Conservation (phyloP, 2,797 vertebrate genomes). For the Siniperca scherzeri region DNA sequence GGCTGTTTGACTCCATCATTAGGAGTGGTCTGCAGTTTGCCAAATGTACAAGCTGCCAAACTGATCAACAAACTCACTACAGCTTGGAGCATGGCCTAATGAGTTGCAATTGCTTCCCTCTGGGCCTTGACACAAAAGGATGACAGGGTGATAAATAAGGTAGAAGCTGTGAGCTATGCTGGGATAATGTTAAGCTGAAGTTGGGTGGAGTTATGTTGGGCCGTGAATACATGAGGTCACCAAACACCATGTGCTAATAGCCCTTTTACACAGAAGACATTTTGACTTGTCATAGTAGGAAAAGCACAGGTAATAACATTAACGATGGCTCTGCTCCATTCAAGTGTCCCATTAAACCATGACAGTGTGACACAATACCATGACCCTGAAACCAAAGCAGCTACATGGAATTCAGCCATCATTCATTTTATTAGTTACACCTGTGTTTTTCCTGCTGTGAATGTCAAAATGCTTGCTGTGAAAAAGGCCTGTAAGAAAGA, state of each 20-base stretch:
- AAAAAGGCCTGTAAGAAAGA: neutral
- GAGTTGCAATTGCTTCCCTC: slow-evolving; percentile 24
- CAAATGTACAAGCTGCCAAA: slow-evolving; percentile 42
- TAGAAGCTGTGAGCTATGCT: slow-evolving; percentile 3
- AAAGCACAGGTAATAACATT: slow-evolving; percentile 5
- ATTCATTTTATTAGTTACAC: neutral
- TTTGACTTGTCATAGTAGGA: neutral
- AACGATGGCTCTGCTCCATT: neutral
- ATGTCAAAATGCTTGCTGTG: neutral
- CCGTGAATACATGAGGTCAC: neutral
- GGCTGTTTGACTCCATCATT: slow-evolving; percentile 37
- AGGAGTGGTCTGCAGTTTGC: slow-evolving; percentile 22
- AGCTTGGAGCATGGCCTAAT: slow-evolving; percentile 42
- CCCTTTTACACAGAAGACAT: neutral
- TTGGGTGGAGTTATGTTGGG: neutral
- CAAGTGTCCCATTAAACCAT: neutral
- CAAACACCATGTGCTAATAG: neutral
- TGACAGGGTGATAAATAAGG: slow-evolving; percentile 33
- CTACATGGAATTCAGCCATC: neutral
- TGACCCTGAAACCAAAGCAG: neutral
- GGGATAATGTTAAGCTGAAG: neutral
- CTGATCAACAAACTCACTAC: slow-evolving; percentile 30
- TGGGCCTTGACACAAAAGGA: slow-evolving; percentile 15
- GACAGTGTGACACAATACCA: neutral
- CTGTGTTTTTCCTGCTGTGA: neutral